Evolutionary conservation across 2,113 vertebrate species (phyloP), one percentile per base, ranked within the genome.

Genomic region (Tiliqua scincoides): DNA sequence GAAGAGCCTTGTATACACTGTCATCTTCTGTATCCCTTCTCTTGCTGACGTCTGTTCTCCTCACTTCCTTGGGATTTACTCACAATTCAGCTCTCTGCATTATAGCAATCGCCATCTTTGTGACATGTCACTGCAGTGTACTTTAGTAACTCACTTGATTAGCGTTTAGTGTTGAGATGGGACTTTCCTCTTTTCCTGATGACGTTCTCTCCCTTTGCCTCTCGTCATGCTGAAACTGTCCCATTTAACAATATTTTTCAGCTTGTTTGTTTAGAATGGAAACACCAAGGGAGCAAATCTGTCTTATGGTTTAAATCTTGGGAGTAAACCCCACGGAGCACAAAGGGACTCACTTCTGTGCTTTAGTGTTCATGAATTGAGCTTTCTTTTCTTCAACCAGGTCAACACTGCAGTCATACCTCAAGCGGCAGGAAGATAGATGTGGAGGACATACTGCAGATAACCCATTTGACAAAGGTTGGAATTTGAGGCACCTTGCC

Each of bases 361-460:
- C 43, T 48, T 8, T 48, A 48, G 77, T 73, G 32, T 81, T n/a
- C 30, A 71, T 8, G 89, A 82, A 86, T 18, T 3, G 14, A 75
- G 21, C 1, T 37, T 74, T 78, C 0, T 93, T 90, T 90, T 15
- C 85, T 88, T 89, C 83, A 74, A 32, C 8, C 83, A 99, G 99
- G 92, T 98, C 98, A 57, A 98, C 98, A 32, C 94, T 99, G 5
- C 98, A 98, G 85, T 98, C 97, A 86, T 99, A 99, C 89, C 94
- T 99, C 57, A 97, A 97, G 92, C 97, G 96, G 89, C 97, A 99
- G 10, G 96, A 95, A 54, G 77, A 61, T 71, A 95, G 84, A 27
- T 82, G 85, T n/a, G 90, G 87, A 84, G 86, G 78, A 9, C 79
- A 23, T 20, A 30, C 90, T 11, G 96, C 86, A 25, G 96, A 71